Evolutionary conservation across 2,888 invertebrate genomes (phyloP).

Genomic region (Platycheirus rosarum): DNA sequence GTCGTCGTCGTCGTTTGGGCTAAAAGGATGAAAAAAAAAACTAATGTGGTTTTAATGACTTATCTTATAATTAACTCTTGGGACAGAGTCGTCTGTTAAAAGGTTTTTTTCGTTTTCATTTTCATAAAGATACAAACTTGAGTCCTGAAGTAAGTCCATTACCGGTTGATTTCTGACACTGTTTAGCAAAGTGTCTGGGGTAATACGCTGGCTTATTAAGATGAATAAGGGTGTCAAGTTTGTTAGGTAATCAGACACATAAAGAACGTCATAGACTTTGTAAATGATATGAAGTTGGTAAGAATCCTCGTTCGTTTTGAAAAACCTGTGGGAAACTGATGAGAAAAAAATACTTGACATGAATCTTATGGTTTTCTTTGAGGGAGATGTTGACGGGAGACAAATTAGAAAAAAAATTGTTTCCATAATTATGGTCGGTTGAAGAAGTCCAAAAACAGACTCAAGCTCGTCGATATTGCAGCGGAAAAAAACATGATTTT

Average conservation of each 20-base stretch:
- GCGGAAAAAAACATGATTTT: too few species aligned
- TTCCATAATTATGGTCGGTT: too few species aligned
- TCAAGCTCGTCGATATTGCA: too few species aligned
- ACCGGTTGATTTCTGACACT: constrained; percentile 10
- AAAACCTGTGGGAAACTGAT: too few species aligned
- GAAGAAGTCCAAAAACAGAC: too few species aligned
- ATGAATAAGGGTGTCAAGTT: constrained; percentile 13
- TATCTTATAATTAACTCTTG: constrained; percentile 46
- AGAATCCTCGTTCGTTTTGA: too few species aligned
- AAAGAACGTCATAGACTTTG: constrained; percentile 16
- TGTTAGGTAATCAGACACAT: constrained; percentile 14
- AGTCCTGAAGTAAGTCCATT: background rate
- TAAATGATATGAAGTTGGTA: too few species aligned
- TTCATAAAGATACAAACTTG: background rate
- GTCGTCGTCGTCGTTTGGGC: background rate
- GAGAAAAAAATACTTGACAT: too few species aligned
- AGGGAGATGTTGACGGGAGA: too few species aligned
- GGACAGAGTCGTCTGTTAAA: constrained; percentile 4
- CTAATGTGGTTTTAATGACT: constrained; percentile 53
- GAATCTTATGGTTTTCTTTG: too few species aligned
- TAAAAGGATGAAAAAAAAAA: background rate
- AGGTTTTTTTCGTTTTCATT: background rate
- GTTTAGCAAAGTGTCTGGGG: background rate
- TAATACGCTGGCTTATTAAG: constrained; percentile 14
- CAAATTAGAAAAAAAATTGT: too few species aligned